phyloP scores from a whole-genome alignment of 2,888 invertebrate genomes.

The Maniola hyperantus region DNA sequence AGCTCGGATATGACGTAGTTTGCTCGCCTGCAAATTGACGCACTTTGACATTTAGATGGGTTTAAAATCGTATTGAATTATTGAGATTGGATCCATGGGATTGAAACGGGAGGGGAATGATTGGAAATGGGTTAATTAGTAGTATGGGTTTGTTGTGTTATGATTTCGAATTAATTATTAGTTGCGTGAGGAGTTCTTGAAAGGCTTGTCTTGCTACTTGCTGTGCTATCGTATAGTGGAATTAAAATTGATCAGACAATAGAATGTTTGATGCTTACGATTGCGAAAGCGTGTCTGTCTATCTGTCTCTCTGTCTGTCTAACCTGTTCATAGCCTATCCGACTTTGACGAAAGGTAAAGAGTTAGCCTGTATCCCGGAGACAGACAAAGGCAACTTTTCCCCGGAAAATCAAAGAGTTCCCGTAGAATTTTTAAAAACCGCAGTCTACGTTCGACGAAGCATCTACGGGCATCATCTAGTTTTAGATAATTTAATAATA shows the following conservation, averaged over 20 bases:
- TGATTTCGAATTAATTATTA: neutral
- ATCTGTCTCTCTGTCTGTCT: no score
- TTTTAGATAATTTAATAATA: no score
- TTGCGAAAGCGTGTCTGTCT: no score
- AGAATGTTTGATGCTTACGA: no score
- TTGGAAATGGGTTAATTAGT: neutral
- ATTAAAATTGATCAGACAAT: neutral
- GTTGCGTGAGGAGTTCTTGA: neutral
- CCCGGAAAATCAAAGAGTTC: no score
- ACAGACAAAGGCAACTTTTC: no score
- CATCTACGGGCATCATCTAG: no score
- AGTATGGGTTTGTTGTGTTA: neutral
- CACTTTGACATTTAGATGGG: constrained; percentile 55
- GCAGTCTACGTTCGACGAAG: no score
- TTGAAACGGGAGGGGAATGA: neutral
- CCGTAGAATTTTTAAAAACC: no score
- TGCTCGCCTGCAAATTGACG: constrained; percentile 53
- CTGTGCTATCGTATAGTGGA: neutral
- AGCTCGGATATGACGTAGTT: constrained; percentile 53
- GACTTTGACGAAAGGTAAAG: no score
- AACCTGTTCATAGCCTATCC: no score
- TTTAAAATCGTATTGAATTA: constrained; percentile 34
- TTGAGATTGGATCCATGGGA: constrained; percentile 11
- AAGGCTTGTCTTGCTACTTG: neutral
- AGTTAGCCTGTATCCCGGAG: no score